Evolutionary conservation across 2,888 invertebrate species (phyloP), one percentile per base, ranked within the genome.

Genomic region (Spisula subtruncata): DNA sequence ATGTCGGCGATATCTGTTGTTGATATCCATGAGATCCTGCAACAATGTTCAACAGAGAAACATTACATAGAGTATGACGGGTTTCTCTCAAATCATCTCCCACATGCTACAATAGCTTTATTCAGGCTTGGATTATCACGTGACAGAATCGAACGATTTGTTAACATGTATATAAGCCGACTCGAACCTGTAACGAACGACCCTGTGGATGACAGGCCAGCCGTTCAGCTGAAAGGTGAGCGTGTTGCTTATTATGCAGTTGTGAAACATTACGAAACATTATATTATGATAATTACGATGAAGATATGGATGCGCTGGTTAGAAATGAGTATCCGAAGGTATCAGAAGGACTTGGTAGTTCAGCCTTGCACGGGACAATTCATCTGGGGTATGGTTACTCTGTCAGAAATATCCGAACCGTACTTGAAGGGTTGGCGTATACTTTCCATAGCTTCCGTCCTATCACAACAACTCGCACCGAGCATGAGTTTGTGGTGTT

Each of bases 351-450:
- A 6, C 60, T 93, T 14, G 87, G 86, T n/a, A 90, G 92, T n/a
- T 90, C 93, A 5, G 91, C 91, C 16, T 79, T 91, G 6, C 93
- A 93, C 75, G 92, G 93, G 8, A 71, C 86, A 2, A 92, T 93
- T 18, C 92, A 93, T 54, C 88, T 91, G 14, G 93, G 93, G 8
- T 93, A 93, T 75, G 91, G 91, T 8, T 93, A 91, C 81, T 85
- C 90, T 0, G 92, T 75, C 0, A 51, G 56, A n/a, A 86, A 85
- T 79, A 75, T 83, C n/a, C 85, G 81, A 83, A 81, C 82, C 0
- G 87, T 93, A 18, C 56, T 89, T n/a, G 93, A 93, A 85, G 93
- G 90, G 2, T 85, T 93, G 5, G 91, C 93, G 1, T 93, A 93
- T 60, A 86, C 91, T 10, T 88, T 90, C 35, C 92, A 91, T 41